Evolutionary conservation across 2,888 invertebrate genomes (phyloP).

Genomic region (Phasia obesa): DNA sequence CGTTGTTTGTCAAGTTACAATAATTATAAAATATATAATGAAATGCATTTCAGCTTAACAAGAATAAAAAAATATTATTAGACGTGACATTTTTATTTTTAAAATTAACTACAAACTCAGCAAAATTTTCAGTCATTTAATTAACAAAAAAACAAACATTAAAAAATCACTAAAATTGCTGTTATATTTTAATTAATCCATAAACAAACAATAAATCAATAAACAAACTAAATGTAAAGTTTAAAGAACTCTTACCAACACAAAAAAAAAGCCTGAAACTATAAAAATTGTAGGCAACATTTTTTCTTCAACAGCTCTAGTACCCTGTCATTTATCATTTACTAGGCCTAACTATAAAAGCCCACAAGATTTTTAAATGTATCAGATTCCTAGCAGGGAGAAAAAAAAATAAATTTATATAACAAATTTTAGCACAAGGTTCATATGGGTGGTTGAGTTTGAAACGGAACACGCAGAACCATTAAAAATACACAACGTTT

Average conservation of each 20-base stretch:
- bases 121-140: too few species aligned
- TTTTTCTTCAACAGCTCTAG: constrained; percentile 29
- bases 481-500: constrained; percentile 68
- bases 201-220: too few species aligned
- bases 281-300: constrained; percentile 19
- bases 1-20: too few species aligned
- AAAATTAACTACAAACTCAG: too few species aligned
- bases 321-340: constrained; percentile 69
- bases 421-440: constrained; percentile 57
- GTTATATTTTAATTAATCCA: constrained; percentile 31
- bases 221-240: constrained; percentile 39
- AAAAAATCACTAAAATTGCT: not conserved
- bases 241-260: constrained; percentile 44
- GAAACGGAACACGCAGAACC: constrained; percentile 69
- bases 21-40: too few species aligned
- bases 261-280: not conserved
- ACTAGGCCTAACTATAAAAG: constrained; percentile 68
- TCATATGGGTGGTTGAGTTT: constrained; percentile 65
- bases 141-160: not conserved
- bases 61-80: too few species aligned
- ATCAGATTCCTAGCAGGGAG: constrained; percentile 50
- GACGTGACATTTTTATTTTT: too few species aligned
- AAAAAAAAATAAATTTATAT: constrained; percentile 40
- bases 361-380: constrained; percentile 63
- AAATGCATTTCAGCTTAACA: too few species aligned